Conservation (phyloP, 2,113 vertebrate genomes). For the Scortum barcoo region DNA sequence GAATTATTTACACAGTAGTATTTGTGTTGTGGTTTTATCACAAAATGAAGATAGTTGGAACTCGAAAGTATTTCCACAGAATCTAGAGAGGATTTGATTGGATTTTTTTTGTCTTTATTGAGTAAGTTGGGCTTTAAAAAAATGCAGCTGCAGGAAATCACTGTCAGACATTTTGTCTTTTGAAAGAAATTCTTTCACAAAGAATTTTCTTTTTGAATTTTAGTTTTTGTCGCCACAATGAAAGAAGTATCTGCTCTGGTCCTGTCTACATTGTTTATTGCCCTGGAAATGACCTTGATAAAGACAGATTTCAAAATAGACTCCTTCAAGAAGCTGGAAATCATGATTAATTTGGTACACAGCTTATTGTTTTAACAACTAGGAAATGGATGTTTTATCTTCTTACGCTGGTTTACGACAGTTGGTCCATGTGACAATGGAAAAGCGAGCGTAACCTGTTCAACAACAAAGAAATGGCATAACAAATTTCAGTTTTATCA, state of each 20-base stretch:
- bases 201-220: slow-evolving; percentile 25
- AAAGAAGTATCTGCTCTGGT: slow-evolving; percentile 48
- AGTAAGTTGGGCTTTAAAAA: not conserved
- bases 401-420: slow-evolving; percentile 2
- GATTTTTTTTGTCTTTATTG: not conserved
- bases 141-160: slow-evolving; percentile 23
- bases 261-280: slow-evolving; percentile 50
- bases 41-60: slow-evolving; percentile 53
- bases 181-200: slow-evolving; percentile 48
- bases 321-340: slow-evolving; percentile 25
- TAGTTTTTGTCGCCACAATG: slow-evolving; percentile 30
- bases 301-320: slow-evolving; percentile 48
- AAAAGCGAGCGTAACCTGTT: slow-evolving; percentile 59
- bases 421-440: slow-evolving; percentile 40
- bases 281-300: slow-evolving; percentile 45
- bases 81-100: slow-evolving; percentile 19
- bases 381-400: slow-evolving; percentile 25
- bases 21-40: slow-evolving; percentile 62
- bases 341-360: slow-evolving; percentile 27
- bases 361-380: slow-evolving; percentile 26
- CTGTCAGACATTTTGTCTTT: slow-evolving; percentile 38
- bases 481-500: slow-evolving; percentile 32
- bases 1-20: slow-evolving; percentile 69
- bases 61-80: slow-evolving; percentile 35
- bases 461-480: slow-evolving; percentile 51